A percentile compares a stretch with the other conserved stretches of the same genome.
Evolutionary conservation across 2,797 vertebrate genomes (phyloP).

Genomic region (Enteromius radiatus): DNA sequence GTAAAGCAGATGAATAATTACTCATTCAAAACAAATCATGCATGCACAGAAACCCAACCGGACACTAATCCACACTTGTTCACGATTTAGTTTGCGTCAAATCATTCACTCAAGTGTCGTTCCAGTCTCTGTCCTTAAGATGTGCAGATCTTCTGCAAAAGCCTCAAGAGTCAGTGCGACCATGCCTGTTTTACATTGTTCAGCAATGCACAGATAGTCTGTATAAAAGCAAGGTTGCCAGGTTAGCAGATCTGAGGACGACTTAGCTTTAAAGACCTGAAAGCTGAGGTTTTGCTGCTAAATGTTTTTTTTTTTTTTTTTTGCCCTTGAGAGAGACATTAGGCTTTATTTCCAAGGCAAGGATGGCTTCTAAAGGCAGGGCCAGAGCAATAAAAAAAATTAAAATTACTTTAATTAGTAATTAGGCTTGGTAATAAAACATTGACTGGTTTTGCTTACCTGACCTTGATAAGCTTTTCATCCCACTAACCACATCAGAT

Average conservation of each 20-base stretch:
- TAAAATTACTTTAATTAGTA: background rate
- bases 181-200: background rate
- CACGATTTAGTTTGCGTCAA: background rate
- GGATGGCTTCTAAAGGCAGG: background rate
- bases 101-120: background rate
- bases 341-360: background rate
- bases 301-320: background rate
- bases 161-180: background rate
- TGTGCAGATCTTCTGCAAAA: background rate
- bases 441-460: background rate
- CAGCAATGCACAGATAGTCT: background rate
- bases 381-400: background rate
- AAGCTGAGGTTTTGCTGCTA: background rate
- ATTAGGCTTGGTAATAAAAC: slow-evolving; percentile 4
- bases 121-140: background rate
- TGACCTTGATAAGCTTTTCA: background rate
- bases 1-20: too few relatives aligned
- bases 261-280: background rate
- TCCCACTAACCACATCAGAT: background rate
- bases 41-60: background rate
- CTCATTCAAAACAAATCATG: background rate
- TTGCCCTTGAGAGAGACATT: background rate
- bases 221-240: background rate
- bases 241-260: background rate
- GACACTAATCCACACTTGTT: background rate